Percentiles rank a stretch among this genome's conserved stretches.
These are phyloP conservation scores for Pollenia angustigena DNA, from an alignment of 2,888 invertebrate species.

Conservation along the genomic window DNA sequence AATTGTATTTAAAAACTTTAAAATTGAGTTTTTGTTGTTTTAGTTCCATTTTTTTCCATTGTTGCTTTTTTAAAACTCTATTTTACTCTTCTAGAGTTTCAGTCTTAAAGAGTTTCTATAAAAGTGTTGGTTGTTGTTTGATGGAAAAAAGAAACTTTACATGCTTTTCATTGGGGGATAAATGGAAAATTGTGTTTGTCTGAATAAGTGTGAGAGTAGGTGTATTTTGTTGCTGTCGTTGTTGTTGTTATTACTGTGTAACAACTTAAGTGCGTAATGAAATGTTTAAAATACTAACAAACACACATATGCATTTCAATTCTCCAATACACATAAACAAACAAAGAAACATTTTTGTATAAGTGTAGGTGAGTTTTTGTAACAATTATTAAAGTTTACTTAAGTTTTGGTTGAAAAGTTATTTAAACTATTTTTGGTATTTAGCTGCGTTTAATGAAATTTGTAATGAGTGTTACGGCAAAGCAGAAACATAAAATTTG, in stretches of 20 bases:
- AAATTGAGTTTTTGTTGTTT: slow-evolving; percentile 25
- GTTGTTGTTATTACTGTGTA: slow-evolving; percentile 30
- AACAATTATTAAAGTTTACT: slow-evolving; percentile 58
- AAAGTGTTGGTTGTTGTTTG: slow-evolving; percentile 64
- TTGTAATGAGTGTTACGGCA: background rate
- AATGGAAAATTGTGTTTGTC: slow-evolving; percentile 6
- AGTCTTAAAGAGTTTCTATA: slow-evolving; percentile 62
- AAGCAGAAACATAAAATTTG: too few species aligned
- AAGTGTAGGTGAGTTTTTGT: slow-evolving; percentile 34
- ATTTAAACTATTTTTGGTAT: slow-evolving; percentile 47
- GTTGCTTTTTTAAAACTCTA: slow-evolving; percentile 12
- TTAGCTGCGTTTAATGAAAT: slow-evolving; percentile 63
- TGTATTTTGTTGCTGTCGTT: slow-evolving; percentile 15
- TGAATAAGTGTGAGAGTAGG: background rate
- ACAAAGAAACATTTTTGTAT: slow-evolving; percentile 24
- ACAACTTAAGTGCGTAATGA: slow-evolving; percentile 71
- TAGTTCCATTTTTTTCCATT: slow-evolving; percentile 30
- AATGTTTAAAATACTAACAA: slow-evolving; percentile 60
- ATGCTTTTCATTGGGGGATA: slow-evolving; percentile 55
- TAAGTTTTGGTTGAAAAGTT: slow-evolving; percentile 61
- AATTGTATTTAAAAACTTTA: slow-evolving; percentile 70
- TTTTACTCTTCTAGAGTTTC: slow-evolving; percentile 32
- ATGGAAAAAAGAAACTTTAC: slow-evolving; percentile 64
- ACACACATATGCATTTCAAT: background rate
- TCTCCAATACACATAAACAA: slow-evolving; percentile 23